phyloP scores from a whole-genome alignment of 2,888 invertebrate species.

The Nemapogon koenigi region DNA sequence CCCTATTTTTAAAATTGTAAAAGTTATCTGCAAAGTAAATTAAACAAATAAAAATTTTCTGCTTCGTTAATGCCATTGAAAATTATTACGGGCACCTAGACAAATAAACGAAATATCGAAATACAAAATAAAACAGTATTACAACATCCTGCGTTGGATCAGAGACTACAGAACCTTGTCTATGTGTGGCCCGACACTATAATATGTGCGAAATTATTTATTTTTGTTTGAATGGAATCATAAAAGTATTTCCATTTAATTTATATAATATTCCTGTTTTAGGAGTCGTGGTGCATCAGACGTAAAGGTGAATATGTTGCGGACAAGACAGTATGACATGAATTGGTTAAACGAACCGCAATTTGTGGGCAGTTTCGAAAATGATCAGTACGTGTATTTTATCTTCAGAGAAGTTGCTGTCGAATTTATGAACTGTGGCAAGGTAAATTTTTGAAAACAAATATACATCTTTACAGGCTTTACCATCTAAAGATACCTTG shows the following conservation, averaged over 20 bases:
- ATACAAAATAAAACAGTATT: no score
- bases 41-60: no score
- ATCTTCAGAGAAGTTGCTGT: constrained; percentile 90
- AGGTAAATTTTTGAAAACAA: constrained; percentile 67
- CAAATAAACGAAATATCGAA: no score
- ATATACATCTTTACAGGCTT: no score
- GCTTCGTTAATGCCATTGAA: no score
- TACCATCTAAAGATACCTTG: no score
- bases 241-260: neutral
- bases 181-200: no score
- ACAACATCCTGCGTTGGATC: no score
- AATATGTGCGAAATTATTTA: neutral
- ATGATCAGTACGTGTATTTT: constrained; percentile 87
- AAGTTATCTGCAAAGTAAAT: no score
- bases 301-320: constrained; percentile 57
- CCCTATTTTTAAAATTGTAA: no score
- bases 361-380: constrained; percentile 92
- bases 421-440: constrained; percentile 93
- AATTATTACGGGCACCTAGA: no score
- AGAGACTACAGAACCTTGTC: no score
- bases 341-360: constrained; percentile 93
- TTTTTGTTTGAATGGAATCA: neutral
- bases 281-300: constrained; percentile 49
- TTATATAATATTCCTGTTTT: constrained; percentile 5
- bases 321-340: constrained; percentile 81